Base-by-base conservation (phyloP, 2,888 invertebrate genomes). In the Nysson spinosus region DNA sequence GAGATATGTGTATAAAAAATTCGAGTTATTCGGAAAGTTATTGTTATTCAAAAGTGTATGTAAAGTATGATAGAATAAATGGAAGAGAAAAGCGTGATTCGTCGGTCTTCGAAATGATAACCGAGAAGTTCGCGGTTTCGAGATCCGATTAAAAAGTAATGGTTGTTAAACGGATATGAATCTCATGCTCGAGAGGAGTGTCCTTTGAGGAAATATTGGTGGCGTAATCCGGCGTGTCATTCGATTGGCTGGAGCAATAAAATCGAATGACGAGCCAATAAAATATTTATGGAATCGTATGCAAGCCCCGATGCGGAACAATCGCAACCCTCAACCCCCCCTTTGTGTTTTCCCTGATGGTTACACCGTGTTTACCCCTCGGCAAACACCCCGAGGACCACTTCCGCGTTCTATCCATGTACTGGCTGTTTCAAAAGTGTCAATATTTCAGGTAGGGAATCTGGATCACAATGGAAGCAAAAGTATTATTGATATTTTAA, bases 231-330 rank as follows among this genome's bases (percentile, higher is more conserved):
- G 54, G 63, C 76, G 72, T 75, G 65, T 78, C 70, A 78, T 79
- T 79, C 79, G 79, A 79, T 77, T 73, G 76, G 75, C 72, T 71
- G 77, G 63, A 72, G 77, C 73, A 79, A 83, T 81, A 82, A 85
- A 85, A 80, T 82, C 81, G 79, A 82, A 81, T 78, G 80, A 86
- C 82, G 83, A 81, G 84, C 84, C 83, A 86, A 86, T 86, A 84
- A 87, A 86, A 87, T 85, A 87, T 86, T 86, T 86, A 85, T 85
- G 77, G 82, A 83, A 82, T 82, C 81, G 79, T 78, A 70, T 71
- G 73, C 71, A 58, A 63, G 61, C 65, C 49, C 44, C 46, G 44
- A 50, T 30, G 46, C 19, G 20, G 54, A 50, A 55, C 56, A 55
- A 60, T 63, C 62, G 57, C n/a, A n/a, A n/a, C 37, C 46, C 50